Conservation (phyloP, 1,140 invertebrate species). For the Battus philenor region DNA sequence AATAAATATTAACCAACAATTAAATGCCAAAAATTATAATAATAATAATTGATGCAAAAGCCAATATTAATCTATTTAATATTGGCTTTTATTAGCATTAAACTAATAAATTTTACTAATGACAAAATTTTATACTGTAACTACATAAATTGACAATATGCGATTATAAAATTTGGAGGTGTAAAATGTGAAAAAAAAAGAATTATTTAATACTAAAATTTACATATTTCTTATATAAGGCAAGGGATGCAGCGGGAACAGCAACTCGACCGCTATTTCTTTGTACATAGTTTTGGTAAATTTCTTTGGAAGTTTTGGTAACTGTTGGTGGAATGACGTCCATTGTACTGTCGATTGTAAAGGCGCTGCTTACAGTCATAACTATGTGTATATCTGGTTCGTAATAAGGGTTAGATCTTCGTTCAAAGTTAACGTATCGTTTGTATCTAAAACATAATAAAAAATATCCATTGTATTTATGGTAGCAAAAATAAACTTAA, state of each 20-base stretch:
- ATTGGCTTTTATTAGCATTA: too few species aligned
- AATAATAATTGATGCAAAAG: too few species aligned
- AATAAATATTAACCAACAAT: too few species aligned
- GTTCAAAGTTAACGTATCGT: slow-evolving; percentile 81
- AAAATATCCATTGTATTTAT: too few species aligned
- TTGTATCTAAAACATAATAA: slow-evolving; percentile 82
- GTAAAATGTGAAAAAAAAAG: too few species aligned
- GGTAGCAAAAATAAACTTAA: too few species aligned
- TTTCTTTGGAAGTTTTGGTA: slow-evolving; percentile 76
- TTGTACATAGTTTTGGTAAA: slow-evolving; percentile 82
- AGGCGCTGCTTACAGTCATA: slow-evolving; percentile 75
- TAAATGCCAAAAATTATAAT: too few species aligned
- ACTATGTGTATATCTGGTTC: slow-evolving; percentile 70
- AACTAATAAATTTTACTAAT: too few species aligned
- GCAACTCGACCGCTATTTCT: slow-evolving; percentile 39
- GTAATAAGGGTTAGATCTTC: slow-evolving; percentile 71
- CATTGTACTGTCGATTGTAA: slow-evolving; percentile 75
- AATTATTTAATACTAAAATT: slow-evolving; percentile 36
- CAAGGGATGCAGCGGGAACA: slow-evolving; percentile 40
- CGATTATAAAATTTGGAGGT: too few species aligned
- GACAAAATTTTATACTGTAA: too few species aligned
- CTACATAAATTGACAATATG: too few species aligned
- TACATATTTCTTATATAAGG: slow-evolving; percentile 59
- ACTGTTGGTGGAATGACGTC: slow-evolving; percentile 80
- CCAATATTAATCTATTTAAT: too few species aligned